A percentile compares a stretch with the other conserved stretches of the same genome.
Conservation (phyloP, 2,888 invertebrate species). For the Polydrusus tereticollis region DNA sequence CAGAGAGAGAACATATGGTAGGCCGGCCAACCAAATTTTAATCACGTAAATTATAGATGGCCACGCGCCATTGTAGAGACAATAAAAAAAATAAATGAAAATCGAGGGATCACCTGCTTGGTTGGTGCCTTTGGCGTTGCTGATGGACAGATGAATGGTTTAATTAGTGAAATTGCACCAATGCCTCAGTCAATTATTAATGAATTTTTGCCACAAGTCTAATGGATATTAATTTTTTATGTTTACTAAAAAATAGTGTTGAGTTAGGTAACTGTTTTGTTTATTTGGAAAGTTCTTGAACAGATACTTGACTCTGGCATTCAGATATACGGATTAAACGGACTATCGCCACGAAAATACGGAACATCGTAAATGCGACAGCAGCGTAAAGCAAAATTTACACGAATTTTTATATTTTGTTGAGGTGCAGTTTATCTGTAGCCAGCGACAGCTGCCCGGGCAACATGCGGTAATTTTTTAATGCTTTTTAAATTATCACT, state of each 20-base stretch:
- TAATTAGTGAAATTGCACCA: conserved; percentile 12
- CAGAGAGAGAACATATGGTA: conserved; percentile 31
- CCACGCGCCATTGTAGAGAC: conserved; percentile 56
- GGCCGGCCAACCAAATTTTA: conserved; percentile 55
- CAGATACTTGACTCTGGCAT: too few species aligned
- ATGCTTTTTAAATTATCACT: conserved; percentile 41
- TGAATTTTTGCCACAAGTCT: too few species aligned
- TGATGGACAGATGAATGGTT: conserved; percentile 51
- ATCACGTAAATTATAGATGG: conserved; percentile 58
- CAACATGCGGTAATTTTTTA: conserved; percentile 27
- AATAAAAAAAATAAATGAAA: conserved; percentile 57
- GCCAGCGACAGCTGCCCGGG: conserved; percentile 18
- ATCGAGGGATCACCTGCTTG: conserved; percentile 56
- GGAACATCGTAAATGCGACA: too few species aligned
- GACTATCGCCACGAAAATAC: too few species aligned
- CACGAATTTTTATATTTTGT: neutral
- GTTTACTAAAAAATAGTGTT: too few species aligned
- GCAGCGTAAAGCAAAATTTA: too few species aligned
- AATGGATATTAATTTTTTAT: too few species aligned
- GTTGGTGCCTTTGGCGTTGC: conserved; percentile 52
- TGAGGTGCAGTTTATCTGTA: neutral
- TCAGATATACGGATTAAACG: too few species aligned
- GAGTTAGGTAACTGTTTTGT: too few species aligned
- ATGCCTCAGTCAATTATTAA: neutral
- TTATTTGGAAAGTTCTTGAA: too few species aligned